Percentiles rank a stretch among this genome's conserved stretches.
Conservation (phyloP, 2,797 vertebrate genomes). For the Macroramphosus scolopax region DNA sequence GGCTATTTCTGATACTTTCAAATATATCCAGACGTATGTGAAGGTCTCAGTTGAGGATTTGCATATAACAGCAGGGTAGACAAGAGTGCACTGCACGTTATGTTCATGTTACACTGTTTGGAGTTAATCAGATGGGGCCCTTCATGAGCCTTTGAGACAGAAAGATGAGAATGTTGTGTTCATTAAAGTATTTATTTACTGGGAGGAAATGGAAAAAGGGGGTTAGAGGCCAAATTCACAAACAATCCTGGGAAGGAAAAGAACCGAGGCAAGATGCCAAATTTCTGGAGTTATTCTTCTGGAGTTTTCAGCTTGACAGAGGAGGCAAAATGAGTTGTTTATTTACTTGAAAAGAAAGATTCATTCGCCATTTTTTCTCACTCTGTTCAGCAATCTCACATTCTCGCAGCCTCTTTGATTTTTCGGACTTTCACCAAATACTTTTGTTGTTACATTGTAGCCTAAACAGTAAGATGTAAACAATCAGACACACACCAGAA, state of each 20-base stretch:
- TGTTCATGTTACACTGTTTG: constrained; percentile 1
- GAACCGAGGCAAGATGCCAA: constrained; percentile 37
- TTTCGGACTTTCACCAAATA: constrained; percentile 2
- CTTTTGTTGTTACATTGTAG: no score
- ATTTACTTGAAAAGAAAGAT: constrained; percentile 20
- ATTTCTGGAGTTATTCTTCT: constrained; percentile 10
- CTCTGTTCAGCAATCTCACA: not conserved
- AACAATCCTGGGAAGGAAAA: constrained; percentile 61
- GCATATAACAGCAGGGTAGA: no score
- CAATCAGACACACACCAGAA: no score
- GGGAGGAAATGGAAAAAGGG: constrained; percentile 68
- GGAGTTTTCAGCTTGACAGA: constrained; percentile 12
- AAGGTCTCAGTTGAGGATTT: no score
- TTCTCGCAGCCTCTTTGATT: constrained; percentile 3
- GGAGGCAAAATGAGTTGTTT: constrained; percentile 20
- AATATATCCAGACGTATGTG: no score
- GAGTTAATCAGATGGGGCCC: constrained; percentile 32
- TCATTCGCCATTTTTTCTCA: constrained; percentile 5
- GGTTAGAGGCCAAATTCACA: constrained; percentile 54
- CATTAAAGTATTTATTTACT: constrained; percentile 66
- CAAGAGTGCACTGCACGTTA: not conserved
- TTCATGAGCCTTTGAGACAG: constrained; percentile 15
- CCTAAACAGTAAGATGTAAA: no score
- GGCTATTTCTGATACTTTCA: no score
- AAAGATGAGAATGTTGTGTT: constrained; percentile 53